These are phyloP conservation scores for Pseudoatta argentina DNA, from an alignment of 1,140 invertebrate genomes.

Conservation along the genomic window DNA sequence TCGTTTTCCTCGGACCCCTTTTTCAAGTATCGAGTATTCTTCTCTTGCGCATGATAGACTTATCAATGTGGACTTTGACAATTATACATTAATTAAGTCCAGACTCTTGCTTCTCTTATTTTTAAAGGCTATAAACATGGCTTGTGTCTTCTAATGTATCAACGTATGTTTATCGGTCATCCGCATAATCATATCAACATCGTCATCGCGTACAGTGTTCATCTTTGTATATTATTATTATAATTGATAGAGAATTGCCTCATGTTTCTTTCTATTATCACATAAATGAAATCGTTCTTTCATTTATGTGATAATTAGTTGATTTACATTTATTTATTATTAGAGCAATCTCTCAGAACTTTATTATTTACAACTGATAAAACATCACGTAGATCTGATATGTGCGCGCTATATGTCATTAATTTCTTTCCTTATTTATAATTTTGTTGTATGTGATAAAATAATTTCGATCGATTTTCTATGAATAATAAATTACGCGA, in stretches of 20 bases:
- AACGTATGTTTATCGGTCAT: slow-evolving; percentile 25
- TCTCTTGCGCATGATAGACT: not conserved
- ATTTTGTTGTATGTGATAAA: not conserved
- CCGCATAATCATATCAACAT: not conserved
- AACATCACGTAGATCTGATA: not conserved
- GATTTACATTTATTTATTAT: not conserved
- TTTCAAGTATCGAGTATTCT: not conserved
- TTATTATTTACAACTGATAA: not conserved
- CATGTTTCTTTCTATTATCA: not conserved
- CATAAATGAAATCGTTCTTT: not conserved
- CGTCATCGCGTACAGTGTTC: not conserved
- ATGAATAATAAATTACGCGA: not conserved
- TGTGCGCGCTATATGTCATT: not conserved
- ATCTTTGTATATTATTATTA: not conserved
- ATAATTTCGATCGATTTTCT: not conserved
- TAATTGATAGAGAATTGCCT: not conserved
- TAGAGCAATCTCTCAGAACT: not conserved
- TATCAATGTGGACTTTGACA: slow-evolving; percentile 65
- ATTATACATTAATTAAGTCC: slow-evolving; percentile 17
- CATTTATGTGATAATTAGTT: not conserved
- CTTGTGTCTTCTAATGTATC: not conserved
- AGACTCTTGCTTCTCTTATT: not conserved
- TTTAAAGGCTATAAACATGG: not conserved
- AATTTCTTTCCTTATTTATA: not conserved
- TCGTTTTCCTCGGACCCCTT: not conserved